Conservation (phyloP, 2,888 invertebrate species). For the Beris morrisii region DNA sequence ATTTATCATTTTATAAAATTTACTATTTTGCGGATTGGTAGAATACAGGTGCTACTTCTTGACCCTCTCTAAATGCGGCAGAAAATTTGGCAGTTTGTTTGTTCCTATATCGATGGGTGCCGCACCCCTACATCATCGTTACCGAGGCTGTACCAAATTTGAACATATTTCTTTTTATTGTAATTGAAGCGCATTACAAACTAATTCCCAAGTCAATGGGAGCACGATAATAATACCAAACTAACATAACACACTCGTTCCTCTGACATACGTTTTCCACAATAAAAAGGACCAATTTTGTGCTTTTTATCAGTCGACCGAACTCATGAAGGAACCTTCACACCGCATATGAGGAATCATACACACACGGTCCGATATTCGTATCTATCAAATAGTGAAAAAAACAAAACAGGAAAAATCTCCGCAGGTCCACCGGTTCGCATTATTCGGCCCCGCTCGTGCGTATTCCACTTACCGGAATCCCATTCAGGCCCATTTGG, state of each 20-base stretch:
- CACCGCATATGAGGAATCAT: neutral
- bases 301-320: neutral
- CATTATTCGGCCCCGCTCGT: conserved; percentile 18
- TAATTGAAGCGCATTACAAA: conserved; percentile 10
- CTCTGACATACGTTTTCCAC: conserved; percentile 25
- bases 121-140: too few relatives aligned
- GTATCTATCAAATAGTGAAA: neutral
- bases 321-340: neutral
- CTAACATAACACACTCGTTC: conserved; percentile 14
- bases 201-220: conserved; percentile 25
- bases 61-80: too few relatives aligned
- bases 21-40: too few relatives aligned
- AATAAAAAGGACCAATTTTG: conserved; percentile 19
- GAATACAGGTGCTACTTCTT: too few relatives aligned
- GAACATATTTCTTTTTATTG: conserved; percentile 1
- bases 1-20: too few relatives aligned
- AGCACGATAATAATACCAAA: conserved; percentile 26
- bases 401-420: neutral
- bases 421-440: neutral
- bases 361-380: conserved; percentile 8
- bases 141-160: too few relatives aligned
- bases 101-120: too few relatives aligned
- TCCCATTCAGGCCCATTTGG: conserved; percentile 44
- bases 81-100: too few relatives aligned
- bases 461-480: conserved; percentile 38